These are phyloP conservation scores for Corvus moneduloides DNA, from an alignment of 2,113 vertebrate species.

Conservation along the genomic window DNA sequence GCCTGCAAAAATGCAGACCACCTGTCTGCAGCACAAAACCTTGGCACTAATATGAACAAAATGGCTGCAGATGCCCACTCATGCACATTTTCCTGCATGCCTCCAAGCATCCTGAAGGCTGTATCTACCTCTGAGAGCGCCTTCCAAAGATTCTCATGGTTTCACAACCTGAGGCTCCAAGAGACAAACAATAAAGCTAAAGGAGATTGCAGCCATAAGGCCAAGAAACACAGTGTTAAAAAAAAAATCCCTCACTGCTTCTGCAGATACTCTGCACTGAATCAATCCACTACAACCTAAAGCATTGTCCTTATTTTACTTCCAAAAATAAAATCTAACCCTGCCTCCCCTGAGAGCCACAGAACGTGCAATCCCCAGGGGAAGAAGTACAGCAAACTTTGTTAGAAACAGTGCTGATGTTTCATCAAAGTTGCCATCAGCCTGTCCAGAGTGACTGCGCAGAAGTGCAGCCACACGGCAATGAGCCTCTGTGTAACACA, in stretches of 20 bases:
- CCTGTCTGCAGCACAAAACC: conserved; percentile 20
- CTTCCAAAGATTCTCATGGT: background rate
- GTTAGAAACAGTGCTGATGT: background rate
- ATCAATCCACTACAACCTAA: background rate
- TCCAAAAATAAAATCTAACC: background rate
- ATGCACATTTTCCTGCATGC: background rate
- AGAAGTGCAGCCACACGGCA: background rate
- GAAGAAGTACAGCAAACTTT: background rate
- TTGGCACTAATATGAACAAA: conserved; percentile 8
- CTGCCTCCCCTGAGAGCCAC: background rate
- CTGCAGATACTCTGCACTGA: background rate
- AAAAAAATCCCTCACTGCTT: background rate
- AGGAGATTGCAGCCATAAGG: background rate
- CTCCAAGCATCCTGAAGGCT: background rate
- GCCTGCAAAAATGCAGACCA: background rate
- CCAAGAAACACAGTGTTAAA: background rate
- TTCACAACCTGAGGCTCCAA: background rate
- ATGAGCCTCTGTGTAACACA: conserved; percentile 11
- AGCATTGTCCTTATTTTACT: background rate
- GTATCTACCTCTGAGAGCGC: background rate
- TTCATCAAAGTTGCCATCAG: conserved; percentile 9
- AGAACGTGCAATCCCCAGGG: background rate
- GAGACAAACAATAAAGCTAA: background rate
- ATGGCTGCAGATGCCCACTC: conserved; percentile 42
- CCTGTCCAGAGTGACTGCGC: background rate